Base-by-base conservation (phyloP, 2,888 invertebrate species). In the Nycteola revayana region DNA sequence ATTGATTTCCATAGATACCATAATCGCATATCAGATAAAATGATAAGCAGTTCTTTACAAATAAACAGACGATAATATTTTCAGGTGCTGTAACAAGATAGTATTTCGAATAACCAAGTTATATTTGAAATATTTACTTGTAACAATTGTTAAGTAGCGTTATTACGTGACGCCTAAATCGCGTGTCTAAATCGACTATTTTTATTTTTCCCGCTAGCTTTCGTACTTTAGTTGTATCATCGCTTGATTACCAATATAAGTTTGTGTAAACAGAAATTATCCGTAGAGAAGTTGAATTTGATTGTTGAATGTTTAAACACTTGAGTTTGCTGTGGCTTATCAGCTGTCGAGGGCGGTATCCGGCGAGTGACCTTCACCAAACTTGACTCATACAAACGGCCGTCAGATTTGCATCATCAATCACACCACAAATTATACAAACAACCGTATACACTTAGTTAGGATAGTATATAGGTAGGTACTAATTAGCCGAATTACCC, bases 291-390 rank as follows among this genome's bases (percentile, higher is more conserved):
- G 14, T 14, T 14, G 14, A 14, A 14, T 14, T 14, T 14, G 14
- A 3, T 14, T 21, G 7, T 21, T 21, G 7, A 54, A 34, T 36
- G 44, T 48, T 49, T 52, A 48, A 60, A 43, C 42, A 43, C 29
- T 47, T 50, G 47, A 28, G 49, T 31, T 48, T 48, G 51, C 50
- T 40, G 36, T 51, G 69, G 7, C 7, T 75, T 81, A 82, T 80
- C 80, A 74, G 67, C 57, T 65, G 66, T 55, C 64, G 67, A 57
- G 57, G 56, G 60, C 60, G 65, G 67, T 59, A 70, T 77, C 75
- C 76, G 75, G 67, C 64, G 46, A 41, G 46, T 59, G 76, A 57
- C 80, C 77, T 79, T 77, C 75, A 58, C 45, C 37, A 42, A 58
- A 59, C 55, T 59, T 65, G 76, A 81, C 68, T 82, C 80, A 78